Conservation (phyloP, 2,113 vertebrate genomes). For the Corythoichthys intestinalis region DNA sequence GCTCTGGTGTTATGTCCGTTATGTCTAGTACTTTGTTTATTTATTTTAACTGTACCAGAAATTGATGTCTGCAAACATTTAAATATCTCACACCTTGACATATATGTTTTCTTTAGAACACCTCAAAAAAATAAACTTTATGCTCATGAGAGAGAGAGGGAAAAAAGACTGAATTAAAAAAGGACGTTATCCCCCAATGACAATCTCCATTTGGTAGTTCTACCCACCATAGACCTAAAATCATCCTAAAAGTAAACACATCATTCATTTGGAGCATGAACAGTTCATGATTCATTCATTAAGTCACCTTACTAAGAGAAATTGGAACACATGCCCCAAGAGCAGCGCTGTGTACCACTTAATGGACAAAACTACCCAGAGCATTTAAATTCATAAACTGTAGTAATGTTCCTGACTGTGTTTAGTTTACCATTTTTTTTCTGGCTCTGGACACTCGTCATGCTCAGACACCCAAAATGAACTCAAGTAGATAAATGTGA, state of each 20-base stretch:
- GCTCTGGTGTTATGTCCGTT: no score
- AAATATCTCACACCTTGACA: no score
- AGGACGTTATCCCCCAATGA: background rate
- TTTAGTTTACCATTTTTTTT: slow-evolving; percentile 2
- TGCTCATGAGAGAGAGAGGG: no score
- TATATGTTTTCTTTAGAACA: no score
- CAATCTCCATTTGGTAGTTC: background rate
- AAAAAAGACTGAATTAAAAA: background rate
- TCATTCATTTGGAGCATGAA: background rate
- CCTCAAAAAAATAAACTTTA: no score
- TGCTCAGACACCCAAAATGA: slow-evolving; percentile 24
- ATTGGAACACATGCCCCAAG: slow-evolving; percentile 14
- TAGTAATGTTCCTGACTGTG: background rate
- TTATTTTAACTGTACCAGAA: no score
- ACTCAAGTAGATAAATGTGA: slow-evolving; percentile 33
- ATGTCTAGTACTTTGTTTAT: no score
- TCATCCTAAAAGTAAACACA: background rate
- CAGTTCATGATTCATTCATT: background rate
- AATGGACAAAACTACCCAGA: slow-evolving; percentile 37
- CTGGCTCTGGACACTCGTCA: slow-evolving; percentile 6
- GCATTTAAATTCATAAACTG: slow-evolving; percentile 19
- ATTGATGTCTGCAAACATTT: no score
- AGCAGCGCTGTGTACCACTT: slow-evolving; percentile 24
- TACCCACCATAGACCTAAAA: background rate
- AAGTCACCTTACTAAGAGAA: slow-evolving; percentile 5